Evolutionary conservation across 1,140 invertebrate genomes (phyloP), one percentile per base, ranked within the genome.

Genomic region (Luehdorfia chinensis): DNA sequence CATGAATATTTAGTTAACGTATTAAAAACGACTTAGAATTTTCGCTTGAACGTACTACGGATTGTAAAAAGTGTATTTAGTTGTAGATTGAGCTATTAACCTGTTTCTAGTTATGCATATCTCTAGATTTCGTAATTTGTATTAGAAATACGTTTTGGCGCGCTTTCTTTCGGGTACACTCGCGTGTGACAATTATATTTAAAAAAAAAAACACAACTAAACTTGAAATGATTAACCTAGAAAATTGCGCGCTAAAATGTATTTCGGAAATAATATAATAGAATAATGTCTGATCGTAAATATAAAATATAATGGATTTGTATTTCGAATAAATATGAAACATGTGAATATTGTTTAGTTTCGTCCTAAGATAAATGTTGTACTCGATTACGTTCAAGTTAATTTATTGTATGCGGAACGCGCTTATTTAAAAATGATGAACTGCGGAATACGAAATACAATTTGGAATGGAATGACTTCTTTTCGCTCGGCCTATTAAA

Each of bases 41-140:
- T 71, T 76, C 68, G 76, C 76, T 84, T 83, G 61, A 71, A 67
- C 60, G 70, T 76, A 73, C 52, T 73, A 79, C 63, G 71, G 66
- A 72, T 72, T 83, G 78, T 83, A 85, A 77, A 85, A 85, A 85
- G 73, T 84, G 76, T 85, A 84, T 80, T 85, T 85, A 85, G 78
- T 77, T 75, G 71, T 85, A 85, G 81, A 83, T 68, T 54, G 57
- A 73, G 71, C 49, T 79, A 84, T 73, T 84, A 78, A 79, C 69
- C 66, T 75, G 71, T 80, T 84, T 80, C 67, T 80, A 83, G 76
- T 71, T 79, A 79, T 75, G 78, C 78, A 84, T 85, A 85, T 85
- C 81, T 76, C 62, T 83, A 85, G 76, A 77, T 75, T 84, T 75
- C 66, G 56, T 75, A 77, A 80, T 65, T 49, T 57, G 39, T 66